Evolutionary conservation across 1,140 invertebrate genomes (phyloP).

Genomic region (Teleopsis dalmanni): DNA sequence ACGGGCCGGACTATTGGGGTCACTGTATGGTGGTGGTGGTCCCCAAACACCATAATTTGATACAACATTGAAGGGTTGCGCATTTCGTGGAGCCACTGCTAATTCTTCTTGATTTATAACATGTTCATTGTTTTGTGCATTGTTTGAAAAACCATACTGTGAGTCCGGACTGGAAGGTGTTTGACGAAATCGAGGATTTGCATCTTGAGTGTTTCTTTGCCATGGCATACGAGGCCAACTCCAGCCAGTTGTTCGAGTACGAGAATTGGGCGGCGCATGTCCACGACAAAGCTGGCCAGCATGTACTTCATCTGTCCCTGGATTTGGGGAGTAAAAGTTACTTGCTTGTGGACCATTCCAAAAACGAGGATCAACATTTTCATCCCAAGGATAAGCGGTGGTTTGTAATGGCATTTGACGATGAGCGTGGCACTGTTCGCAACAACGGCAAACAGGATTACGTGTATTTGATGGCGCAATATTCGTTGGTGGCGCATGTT

Average conservation of each 20-base stretch:
- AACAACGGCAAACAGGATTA: slow-evolving; percentile 34
- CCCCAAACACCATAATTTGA: slow-evolving; percentile 54
- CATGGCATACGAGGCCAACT: slow-evolving; percentile 52
- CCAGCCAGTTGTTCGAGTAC: slow-evolving; percentile 51
- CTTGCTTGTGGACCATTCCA: slow-evolving; percentile 45
- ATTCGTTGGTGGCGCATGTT: slow-evolving; percentile 38
- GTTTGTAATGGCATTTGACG: slow-evolving; percentile 31
- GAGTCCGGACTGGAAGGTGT: slow-evolving; percentile 52
- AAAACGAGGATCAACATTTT: slow-evolving; percentile 29
- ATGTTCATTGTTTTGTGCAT: slow-evolving; percentile 13
- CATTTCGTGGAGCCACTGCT: slow-evolving; percentile 11
- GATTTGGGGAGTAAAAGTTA: slow-evolving; percentile 75
- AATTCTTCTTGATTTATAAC: slow-evolving; percentile 27
- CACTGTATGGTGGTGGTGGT: slow-evolving; percentile 66
- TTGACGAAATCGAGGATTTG: slow-evolving; percentile 32
- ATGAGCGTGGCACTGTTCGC: slow-evolving; percentile 43
- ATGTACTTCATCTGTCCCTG: slow-evolving; percentile 49
- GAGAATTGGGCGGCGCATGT: slow-evolving; percentile 34
- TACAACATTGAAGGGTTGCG: slow-evolving; percentile 20
- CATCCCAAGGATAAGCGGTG: slow-evolving; percentile 35
- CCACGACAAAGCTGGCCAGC: slow-evolving; percentile 10
- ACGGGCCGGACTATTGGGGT: slow-evolving; percentile 59
- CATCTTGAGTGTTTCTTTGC: slow-evolving; percentile 41
- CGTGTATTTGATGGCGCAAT: slow-evolving; percentile 18
- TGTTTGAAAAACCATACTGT: slow-evolving; percentile 56